Conservation (phyloP, 2,888 invertebrate genomes). For the Oxyscelio sp. region DNA sequence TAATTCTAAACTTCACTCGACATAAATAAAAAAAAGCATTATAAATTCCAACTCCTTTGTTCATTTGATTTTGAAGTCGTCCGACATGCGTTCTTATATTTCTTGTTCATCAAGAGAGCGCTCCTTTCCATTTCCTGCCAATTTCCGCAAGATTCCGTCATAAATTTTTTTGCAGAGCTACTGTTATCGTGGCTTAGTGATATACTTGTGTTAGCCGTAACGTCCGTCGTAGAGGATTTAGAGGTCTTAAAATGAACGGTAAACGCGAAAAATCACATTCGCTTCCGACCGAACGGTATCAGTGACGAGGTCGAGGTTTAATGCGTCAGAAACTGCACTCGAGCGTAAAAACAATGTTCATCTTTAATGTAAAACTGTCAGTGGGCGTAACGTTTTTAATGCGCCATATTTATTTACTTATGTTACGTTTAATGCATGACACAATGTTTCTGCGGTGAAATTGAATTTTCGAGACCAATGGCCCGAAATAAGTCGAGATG, state of each 20-base stretch:
- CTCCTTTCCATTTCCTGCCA: constrained; percentile 60
- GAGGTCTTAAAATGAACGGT: constrained; percentile 28
- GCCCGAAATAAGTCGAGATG: no score
- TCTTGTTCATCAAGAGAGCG: constrained; percentile 42
- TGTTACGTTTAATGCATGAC: not conserved
- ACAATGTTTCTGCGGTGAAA: not conserved
- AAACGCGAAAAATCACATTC: constrained; percentile 43
- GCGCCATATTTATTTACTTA: constrained; percentile 10
- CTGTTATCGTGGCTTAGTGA: constrained; percentile 28
- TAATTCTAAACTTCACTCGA: no score
- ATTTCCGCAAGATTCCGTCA: constrained; percentile 57
- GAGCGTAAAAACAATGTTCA: constrained; percentile 26
- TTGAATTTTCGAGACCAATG: not conserved
- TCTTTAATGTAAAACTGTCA: constrained; percentile 23
- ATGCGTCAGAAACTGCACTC: constrained; percentile 32
- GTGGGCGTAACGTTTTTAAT: not conserved
- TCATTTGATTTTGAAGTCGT: not conserved
- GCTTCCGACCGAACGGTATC: constrained; percentile 1
- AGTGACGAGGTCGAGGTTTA: constrained; percentile 38
- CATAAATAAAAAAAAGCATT: not conserved
- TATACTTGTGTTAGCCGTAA: constrained; percentile 29
- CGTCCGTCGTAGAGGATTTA: not conserved
- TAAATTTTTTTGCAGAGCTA: constrained; percentile 37
- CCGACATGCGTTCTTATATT: constrained; percentile 38
- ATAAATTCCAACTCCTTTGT: not conserved